Evolutionary conservation across 2,113 vertebrate genomes (phyloP).

Genomic region (Cnemophilus loriae): DNA sequence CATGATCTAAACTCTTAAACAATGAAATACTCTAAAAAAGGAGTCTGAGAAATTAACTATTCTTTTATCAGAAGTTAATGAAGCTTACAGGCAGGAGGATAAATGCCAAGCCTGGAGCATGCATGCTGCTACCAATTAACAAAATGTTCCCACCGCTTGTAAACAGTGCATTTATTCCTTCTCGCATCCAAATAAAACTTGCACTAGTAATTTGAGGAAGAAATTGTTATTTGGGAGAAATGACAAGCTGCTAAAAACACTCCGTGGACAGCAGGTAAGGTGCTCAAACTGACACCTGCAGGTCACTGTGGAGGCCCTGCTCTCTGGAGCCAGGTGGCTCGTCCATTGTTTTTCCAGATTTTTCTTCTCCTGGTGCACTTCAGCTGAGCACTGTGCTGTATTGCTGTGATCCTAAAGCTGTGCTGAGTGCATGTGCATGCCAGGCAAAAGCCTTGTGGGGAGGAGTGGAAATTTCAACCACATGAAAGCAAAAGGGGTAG

Average conservation of each 20-base stretch:
- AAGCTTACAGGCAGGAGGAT: constrained; percentile 4
- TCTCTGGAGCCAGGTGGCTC: rapidly evolving
- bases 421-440: rapidly evolving
- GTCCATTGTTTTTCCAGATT: background rate
- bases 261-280: background rate
- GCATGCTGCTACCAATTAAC: constrained; percentile 31
- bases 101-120: background rate
- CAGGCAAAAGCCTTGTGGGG: background rate
- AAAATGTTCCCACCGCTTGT: background rate
- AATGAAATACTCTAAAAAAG: background rate
- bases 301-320: rapidly evolving
- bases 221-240: background rate
- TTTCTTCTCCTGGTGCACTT: background rate
- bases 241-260: background rate
- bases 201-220: background rate
- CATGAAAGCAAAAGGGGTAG: background rate
- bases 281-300: background rate
- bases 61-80: constrained; percentile 23
- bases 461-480: background rate
- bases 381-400: background rate
- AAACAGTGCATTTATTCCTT: background rate
- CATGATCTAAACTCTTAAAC: background rate
- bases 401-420: background rate
- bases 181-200: background rate
- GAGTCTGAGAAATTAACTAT: constrained; percentile 10